phyloP scores from a whole-genome alignment of 2,888 invertebrate genomes.

The Melikaiella ostensackeni region DNA sequence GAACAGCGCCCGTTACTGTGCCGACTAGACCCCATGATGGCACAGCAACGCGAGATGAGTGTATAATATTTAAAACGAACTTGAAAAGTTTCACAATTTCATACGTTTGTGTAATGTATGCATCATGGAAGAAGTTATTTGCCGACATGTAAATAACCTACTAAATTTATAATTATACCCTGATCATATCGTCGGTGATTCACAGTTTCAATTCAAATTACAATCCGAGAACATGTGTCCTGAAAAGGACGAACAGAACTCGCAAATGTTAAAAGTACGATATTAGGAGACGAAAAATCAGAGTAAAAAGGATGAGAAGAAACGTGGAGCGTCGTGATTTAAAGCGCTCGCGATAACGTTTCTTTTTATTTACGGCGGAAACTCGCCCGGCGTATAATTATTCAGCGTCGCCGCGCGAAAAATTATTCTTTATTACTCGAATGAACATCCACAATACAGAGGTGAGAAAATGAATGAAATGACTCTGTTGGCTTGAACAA shows the following conservation, averaged over 20 bases:
- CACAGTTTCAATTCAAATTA: slow-evolving; percentile 15
- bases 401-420: slow-evolving; percentile 48
- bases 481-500: background rate
- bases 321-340: slow-evolving; percentile 54
- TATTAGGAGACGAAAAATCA: slow-evolving; percentile 44
- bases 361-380: slow-evolving; percentile 53
- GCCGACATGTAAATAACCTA: background rate
- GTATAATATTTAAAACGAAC: too few relatives aligned
- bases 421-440: slow-evolving; percentile 57
- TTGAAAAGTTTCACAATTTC: too few relatives aligned
- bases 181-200: slow-evolving; percentile 8
- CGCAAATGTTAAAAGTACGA: slow-evolving; percentile 24
- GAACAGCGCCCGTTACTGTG: too few relatives aligned
- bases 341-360: slow-evolving; percentile 55
- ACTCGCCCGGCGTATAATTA: slow-evolving; percentile 49
- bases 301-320: slow-evolving; percentile 41
- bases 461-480: slow-evolving; percentile 33
- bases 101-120: background rate
- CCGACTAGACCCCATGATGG: too few relatives aligned
- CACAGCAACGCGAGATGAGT: too few relatives aligned
- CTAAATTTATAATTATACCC: background rate
- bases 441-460: slow-evolving; percentile 43
- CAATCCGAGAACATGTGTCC: slow-evolving; percentile 3
- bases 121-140: background rate
- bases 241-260: slow-evolving; percentile 3